Evolutionary conservation across 92 coral and sea anemone genomes (phyloP).

Genomic region (Epizoanthus illoricatus): DNA sequence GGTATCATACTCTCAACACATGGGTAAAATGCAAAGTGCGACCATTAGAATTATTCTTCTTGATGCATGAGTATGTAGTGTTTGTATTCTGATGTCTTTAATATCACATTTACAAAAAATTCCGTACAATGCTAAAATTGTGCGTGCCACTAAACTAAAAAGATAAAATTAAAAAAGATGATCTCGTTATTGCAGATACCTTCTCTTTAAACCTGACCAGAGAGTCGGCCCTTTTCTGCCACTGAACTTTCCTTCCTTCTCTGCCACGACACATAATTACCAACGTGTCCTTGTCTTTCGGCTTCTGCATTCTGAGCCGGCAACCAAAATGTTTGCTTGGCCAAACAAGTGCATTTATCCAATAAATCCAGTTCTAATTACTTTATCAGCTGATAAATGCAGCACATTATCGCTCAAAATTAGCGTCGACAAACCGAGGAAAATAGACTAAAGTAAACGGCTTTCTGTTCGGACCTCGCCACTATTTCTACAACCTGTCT

Average conservation of each 20-base stretch:
- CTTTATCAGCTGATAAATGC: background rate
- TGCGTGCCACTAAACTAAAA: background rate
- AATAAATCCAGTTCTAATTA: background rate
- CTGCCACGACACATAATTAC: constrained; percentile 74
- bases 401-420: background rate
- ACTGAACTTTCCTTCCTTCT: constrained; percentile 59
- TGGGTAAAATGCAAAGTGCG: too few relatives aligned
- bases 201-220: constrained; percentile 64
- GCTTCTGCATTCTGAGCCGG: constrained; percentile 29
- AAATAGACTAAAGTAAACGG: background rate
- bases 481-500: background rate
- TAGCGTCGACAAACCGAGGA: background rate
- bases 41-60: too few relatives aligned
- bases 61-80: too few relatives aligned
- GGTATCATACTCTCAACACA: too few relatives aligned
- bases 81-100: too few relatives aligned
- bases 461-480: background rate
- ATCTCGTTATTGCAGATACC: constrained; percentile 37
- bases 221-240: constrained; percentile 52
- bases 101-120: too few relatives aligned
- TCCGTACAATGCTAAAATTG: background rate
- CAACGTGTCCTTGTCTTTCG: constrained; percentile 61
- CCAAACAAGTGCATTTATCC: background rate
- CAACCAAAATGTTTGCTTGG: background rate
- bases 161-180: background rate